These are phyloP conservation scores for Macrotrachela quadricornifera DNA, from an alignment of 1,140 invertebrate genomes.

Conservation along the genomic window DNA sequence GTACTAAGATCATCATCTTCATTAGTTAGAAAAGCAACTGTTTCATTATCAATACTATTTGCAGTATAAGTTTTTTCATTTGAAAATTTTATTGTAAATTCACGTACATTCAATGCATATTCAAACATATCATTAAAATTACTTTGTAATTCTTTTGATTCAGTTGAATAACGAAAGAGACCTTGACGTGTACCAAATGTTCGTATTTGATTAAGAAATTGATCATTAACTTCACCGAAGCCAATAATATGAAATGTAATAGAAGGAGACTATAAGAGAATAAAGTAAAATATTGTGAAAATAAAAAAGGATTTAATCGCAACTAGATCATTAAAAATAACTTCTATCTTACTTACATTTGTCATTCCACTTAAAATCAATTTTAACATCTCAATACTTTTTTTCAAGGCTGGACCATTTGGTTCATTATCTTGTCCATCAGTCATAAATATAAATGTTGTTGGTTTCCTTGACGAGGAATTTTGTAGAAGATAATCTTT, in stretches of 20 bases:
- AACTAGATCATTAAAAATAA: too few relatives aligned
- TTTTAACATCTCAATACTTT: background rate
- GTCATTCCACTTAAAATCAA: background rate
- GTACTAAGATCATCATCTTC: too few relatives aligned
- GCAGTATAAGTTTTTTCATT: too few relatives aligned
- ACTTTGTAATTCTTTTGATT: background rate
- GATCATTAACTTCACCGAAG: background rate
- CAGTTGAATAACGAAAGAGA: slow-evolving; percentile 1
- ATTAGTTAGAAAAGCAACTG: too few relatives aligned
- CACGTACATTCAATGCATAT: background rate
- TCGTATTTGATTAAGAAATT: slow-evolving; percentile 1
- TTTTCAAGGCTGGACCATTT: background rate
- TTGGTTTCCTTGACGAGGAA: background rate
- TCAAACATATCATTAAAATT: slow-evolving; percentile 6
- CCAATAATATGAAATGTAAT: slow-evolving; percentile 2
- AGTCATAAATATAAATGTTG: slow-evolving; percentile 6
- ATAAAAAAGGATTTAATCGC: too few relatives aligned
- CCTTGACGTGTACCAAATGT: background rate
- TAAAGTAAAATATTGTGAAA: too few relatives aligned
- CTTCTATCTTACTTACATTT: background rate
- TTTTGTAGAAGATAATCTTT: background rate
- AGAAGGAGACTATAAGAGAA: background rate
- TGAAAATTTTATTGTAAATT: background rate
- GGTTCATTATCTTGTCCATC: background rate
- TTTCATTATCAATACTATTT: too few relatives aligned